Evolutionary conservation across 1,140 invertebrate genomes (phyloP).

Genomic region (Euura saliciscinereae): DNA sequence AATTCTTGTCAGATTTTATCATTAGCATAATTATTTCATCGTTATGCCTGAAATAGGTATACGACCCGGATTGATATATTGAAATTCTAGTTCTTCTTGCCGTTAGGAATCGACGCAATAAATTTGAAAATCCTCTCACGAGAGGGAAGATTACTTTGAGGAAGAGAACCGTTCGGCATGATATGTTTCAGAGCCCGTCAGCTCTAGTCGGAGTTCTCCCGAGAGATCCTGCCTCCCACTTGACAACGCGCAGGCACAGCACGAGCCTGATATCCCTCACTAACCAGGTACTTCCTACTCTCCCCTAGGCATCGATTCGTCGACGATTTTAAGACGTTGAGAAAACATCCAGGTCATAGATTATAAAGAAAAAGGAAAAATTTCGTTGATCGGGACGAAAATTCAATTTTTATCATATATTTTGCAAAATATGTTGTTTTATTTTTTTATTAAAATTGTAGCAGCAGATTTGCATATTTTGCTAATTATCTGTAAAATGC

Average conservation of each 20-base stretch:
- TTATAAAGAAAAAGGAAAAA: background rate
- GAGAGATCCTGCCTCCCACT: conserved; percentile 63
- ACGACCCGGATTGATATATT: background rate
- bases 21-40: no score
- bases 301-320: background rate
- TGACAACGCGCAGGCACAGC: conserved; percentile 76
- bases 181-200: conserved; percentile 65
- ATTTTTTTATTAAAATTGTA: conserved; percentile 6
- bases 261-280: conserved; percentile 65
- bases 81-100: background rate
- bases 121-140: background rate
- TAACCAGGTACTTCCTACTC: conserved; percentile 64
- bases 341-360: background rate
- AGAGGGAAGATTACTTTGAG: no score
- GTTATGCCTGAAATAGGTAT: no score
- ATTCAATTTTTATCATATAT: background rate
- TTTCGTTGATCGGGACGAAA: background rate
- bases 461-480: background rate
- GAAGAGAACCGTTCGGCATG: conserved; percentile 51
- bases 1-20: no score
- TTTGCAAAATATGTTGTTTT: background rate
- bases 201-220: conserved; percentile 55
- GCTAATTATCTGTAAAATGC: background rate
- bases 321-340: background rate
- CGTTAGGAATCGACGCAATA: background rate